Conservation (phyloP, 2,797 vertebrate genomes). For the Rhyacichthys aspro region DNA sequence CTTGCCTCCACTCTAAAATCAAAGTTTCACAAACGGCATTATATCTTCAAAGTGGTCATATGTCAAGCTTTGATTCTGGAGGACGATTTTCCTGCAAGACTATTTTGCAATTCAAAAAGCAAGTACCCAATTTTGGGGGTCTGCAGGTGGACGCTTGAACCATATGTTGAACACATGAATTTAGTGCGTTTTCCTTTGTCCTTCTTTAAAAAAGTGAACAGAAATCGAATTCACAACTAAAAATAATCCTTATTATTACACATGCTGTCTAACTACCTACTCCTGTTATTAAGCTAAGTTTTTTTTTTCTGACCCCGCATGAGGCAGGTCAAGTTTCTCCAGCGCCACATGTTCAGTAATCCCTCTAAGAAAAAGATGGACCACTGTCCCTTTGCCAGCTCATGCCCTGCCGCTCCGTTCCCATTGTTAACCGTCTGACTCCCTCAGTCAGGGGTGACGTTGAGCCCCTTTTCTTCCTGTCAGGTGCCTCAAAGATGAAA, state of each 20-base stretch:
- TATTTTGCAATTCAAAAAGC: slow-evolving; percentile 31
- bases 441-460: slow-evolving; percentile 64
- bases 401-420: slow-evolving; percentile 61
- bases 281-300: slow-evolving; percentile 23
- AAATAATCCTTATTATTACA: slow-evolving; percentile 62
- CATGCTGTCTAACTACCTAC: slow-evolving; percentile 44
- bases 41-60: slow-evolving; percentile 49
- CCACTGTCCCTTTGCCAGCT: slow-evolving; percentile 71
- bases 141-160: slow-evolving; percentile 48
- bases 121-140: slow-evolving; percentile 12
- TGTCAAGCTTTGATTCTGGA: slow-evolving; percentile 54
- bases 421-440: slow-evolving; percentile 65
- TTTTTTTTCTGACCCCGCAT: slow-evolving; percentile 61
- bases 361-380: slow-evolving; percentile 67
- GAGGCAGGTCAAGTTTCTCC: slow-evolving; percentile 59
- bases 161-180: slow-evolving; percentile 52
- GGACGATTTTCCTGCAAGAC: slow-evolving; percentile 29
- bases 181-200: slow-evolving; percentile 41
- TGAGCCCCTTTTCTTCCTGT: slow-evolving; percentile 64
- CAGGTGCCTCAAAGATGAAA: slow-evolving; percentile 73
- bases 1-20: slow-evolving; percentile 46
- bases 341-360: slow-evolving; percentile 71
- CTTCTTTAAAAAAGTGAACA: slow-evolving; percentile 48
- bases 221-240: slow-evolving; percentile 41
- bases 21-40: slow-evolving; percentile 43